These are phyloP conservation scores for Drosophila orena DNA, from an alignment of 1,140 invertebrate species.

Conservation along the genomic window DNA sequence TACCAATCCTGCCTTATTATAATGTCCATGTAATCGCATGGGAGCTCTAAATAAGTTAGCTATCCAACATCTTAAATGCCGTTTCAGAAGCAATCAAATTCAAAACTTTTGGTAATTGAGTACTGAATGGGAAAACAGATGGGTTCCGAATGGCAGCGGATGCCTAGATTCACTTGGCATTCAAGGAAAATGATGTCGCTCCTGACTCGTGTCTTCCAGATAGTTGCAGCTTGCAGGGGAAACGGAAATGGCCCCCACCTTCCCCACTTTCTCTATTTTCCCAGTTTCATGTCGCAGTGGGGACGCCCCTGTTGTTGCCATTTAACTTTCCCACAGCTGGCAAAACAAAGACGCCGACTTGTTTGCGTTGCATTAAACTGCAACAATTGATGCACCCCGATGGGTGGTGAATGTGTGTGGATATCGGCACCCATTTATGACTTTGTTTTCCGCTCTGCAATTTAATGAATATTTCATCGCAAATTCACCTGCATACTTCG, in stretches of 20 bases:
- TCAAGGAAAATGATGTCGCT: slow-evolving; percentile 6
- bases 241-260: slow-evolving; percentile 33
- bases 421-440: slow-evolving; percentile 58
- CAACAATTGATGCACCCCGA: slow-evolving; percentile 69
- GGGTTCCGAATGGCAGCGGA: slow-evolving; percentile 1
- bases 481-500: slow-evolving; percentile 14
- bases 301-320: slow-evolving; percentile 9
- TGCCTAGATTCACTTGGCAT: slow-evolving; percentile 6
- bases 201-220: neutral
- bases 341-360: slow-evolving; percentile 61
- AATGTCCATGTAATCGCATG: slow-evolving; percentile 5
- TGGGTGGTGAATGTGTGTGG: slow-evolving; percentile 1
- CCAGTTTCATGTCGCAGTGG: neutral
- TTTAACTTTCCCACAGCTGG: slow-evolving; percentile 56
- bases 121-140: slow-evolving; percentile 6
- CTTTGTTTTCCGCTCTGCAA: slow-evolving; percentile 68
- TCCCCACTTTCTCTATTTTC: neutral
- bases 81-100: slow-evolving; percentile 49
- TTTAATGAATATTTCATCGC: slow-evolving; percentile 63
- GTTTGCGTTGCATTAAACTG: slow-evolving; percentile 72
- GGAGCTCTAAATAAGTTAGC: slow-evolving; percentile 32
- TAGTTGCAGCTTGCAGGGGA: slow-evolving; percentile 18
- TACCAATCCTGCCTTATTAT: neutral
- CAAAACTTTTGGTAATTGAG: slow-evolving; percentile 32
- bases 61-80: slow-evolving; percentile 35